phyloP scores from a whole-genome alignment of 1,140 invertebrate species.

The Dysdera silvatica region DNA sequence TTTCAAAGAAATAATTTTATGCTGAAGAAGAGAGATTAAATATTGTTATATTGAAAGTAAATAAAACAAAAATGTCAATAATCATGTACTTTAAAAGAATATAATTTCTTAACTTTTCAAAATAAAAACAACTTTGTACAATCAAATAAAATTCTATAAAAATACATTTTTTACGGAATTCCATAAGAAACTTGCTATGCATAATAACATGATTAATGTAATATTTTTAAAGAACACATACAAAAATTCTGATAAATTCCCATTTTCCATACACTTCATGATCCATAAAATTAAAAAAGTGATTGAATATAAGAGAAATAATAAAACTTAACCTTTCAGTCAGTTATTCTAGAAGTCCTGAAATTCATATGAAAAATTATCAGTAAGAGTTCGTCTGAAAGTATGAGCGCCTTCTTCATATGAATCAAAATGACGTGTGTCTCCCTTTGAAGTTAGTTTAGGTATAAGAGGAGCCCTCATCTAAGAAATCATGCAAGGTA shows the following conservation, averaged over 20 bases:
- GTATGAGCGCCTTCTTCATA: conserved; percentile 50
- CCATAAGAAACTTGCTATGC: no score
- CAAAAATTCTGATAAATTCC: no score
- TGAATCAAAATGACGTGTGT: conserved; percentile 53
- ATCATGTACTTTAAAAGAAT: no score
- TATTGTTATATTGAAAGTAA: no score
- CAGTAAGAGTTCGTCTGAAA: conserved; percentile 45
- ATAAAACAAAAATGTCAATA: no score
- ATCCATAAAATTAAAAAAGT: not conserved
- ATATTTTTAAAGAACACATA: no score
- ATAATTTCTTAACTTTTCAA: no score
- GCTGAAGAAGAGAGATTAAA: no score
- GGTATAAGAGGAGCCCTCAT: conserved; percentile 51
- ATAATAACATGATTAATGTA: not conserved
- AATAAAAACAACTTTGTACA: no score
- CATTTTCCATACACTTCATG: not conserved
- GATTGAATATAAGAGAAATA: not conserved
- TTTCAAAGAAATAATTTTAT: no score
- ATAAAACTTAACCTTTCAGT: not conserved
- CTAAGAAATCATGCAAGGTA: conserved; percentile 37
- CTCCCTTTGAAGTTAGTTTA: conserved; percentile 49
- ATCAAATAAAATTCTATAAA: no score
- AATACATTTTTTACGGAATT: no score
- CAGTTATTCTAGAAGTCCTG: conserved; percentile 49
- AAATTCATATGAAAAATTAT: conserved; percentile 51